Evolutionary conservation across 2,888 invertebrate species (phyloP), one percentile per base, ranked within the genome.

Genomic region (Cheilosia urbana): DNA sequence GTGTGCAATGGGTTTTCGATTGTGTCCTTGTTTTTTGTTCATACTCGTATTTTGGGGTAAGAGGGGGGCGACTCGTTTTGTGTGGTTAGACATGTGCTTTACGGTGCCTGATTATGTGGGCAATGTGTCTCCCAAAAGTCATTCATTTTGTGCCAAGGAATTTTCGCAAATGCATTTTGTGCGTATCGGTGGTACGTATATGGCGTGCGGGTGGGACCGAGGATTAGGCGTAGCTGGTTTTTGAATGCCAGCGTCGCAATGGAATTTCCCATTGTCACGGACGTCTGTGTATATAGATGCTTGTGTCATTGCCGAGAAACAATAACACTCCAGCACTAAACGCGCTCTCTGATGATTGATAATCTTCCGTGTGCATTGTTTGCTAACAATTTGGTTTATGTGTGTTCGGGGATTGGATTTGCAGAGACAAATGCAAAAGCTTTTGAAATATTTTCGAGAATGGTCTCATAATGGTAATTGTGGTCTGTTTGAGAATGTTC

Each of bases 81-180:
- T 84, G 78, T 68, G 55, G 66, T 51, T 63, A 66, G 68, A 11
- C 57, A 68, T 83, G 73, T 69, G 58, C 78, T 79, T 69, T 79
- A 79, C 75, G 73, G 53, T 84, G 57, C 47, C 58, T 76, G 79
- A 84, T 84, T 76, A 84, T 84, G 75, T 75, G 53, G 79, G 49
- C 69, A 47, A 66, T 71, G 53, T 75, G 73, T 78, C 73, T 2
- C 51, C 75, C 58, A 49, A 79, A 79, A 84, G 84, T 83, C 78
- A 83, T 83, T 83, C 73, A 57, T 83, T 77, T 72, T 72, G 51
- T 68, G 63, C 55, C n/a, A 58, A 75, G 53, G 75, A 63, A 84
- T 84, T 84, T 84, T 75, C 42, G 65, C 34, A 34, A 34, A 79
- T 79, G 65, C 55, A 75, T 49, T 84, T 71, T 49, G 65, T 84